Base-by-base conservation (phyloP, 2,888 invertebrate species). In the Uropetala carovei region DNA sequence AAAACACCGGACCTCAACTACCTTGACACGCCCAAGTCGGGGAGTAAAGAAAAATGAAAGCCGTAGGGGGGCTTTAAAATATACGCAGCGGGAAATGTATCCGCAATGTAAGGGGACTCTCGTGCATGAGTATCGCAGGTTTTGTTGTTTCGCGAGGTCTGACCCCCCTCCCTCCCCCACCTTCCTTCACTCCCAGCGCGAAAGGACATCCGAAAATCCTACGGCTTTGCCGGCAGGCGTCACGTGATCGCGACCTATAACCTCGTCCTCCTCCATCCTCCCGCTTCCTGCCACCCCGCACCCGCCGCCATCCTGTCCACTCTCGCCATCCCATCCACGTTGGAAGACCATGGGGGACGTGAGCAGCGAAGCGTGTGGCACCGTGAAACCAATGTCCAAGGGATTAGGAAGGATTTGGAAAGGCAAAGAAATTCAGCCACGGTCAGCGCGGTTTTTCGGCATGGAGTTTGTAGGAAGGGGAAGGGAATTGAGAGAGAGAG, bases 191-290 rank as follows among this genome's bases (percentile, higher is more conserved):
- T 4, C 43, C 27, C 27, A 75, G 22, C 22, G 22, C 22, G 11
- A 75, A 75, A 13, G 22, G 27, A 27, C 27, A 75, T 27, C 13
- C 89, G 64, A 89, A 64, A 89, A 64, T 64, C 89, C 89, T 43
- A 43, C 68, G 43, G 89, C 89, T 89, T 89, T 68, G 64, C 64
- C 75, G 60, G 60, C 60, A 58, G 86, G 60, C 27, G 30, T 89
- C 64, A 64, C 68, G 56, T 68, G 89, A 64, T 89, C 89, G 89
- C 89, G 89, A 89, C 89, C 89, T 89, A 86, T 86, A 86, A 86
- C 86, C 86, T 86, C 22, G n/a, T 58, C 22, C 68, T n/a, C n/a
- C n/a, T 22, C 16, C n/a, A 18, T 86, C 30, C 10, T 9, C 57
- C 14, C 43, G 43, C 43, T 27, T 22, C 3, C 75, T 27, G 75